A percentile compares a stretch with the other conserved stretches of the same genome.
These are phyloP conservation scores for Sympetrum striolatum DNA, from an alignment of 2,888 invertebrate species.

Conservation along the genomic window DNA sequence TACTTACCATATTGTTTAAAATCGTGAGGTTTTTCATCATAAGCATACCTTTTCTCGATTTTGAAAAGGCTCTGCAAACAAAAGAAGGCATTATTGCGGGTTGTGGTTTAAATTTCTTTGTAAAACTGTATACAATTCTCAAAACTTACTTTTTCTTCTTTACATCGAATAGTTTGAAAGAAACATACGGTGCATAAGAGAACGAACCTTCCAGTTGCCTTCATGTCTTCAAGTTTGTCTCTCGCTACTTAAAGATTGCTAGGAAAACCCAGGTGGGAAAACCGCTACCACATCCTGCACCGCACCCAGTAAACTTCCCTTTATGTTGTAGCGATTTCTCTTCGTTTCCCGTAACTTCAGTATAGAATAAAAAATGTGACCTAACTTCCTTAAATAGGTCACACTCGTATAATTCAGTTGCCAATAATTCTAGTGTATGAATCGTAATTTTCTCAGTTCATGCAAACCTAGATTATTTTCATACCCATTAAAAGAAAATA, in stretches of 20 bases:
- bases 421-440: too few species aligned
- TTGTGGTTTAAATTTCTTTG: background rate
- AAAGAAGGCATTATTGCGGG: background rate
- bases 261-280: background rate
- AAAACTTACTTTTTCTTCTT: background rate
- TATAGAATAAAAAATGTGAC: too few species aligned
- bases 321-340: background rate
- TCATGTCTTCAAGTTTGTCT: background rate
- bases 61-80: background rate
- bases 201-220: background rate
- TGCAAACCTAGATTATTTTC: too few species aligned
- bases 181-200: background rate
- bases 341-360: too few species aligned
- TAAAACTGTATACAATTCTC: background rate
- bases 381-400: too few species aligned
- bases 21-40: background rate
- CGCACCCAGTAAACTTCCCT: background rate
- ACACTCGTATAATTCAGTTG: too few species aligned
- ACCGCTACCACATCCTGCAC: slow-evolving; percentile 7
- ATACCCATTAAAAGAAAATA: too few species aligned
- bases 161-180: background rate
- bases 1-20: background rate
- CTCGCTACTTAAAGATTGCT: background rate
- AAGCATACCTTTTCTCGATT: background rate
- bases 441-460: too few species aligned